Evolutionary conservation across 1,140 invertebrate species (phyloP), one percentile per base, ranked within the genome.

Genomic region (Bombus sibiricus): DNA sequence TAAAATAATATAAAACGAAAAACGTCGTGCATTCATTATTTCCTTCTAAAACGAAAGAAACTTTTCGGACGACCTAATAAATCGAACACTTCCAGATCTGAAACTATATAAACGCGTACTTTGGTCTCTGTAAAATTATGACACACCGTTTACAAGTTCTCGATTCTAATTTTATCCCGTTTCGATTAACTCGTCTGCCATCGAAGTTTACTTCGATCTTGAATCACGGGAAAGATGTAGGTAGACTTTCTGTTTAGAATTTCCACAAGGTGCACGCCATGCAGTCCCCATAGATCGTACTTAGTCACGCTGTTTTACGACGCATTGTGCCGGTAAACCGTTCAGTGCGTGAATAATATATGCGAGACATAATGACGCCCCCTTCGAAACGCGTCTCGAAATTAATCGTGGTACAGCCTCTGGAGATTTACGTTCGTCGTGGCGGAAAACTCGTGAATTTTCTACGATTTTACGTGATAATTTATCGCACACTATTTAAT

Each of bases 221-320:
- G 28, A 10, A 72, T 1, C 18, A 3, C 9, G 2, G 28, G 28
- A 72, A 72, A 72, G 15, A 72, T 15, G 69, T 22, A 12, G 64
- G 34, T 15, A 22, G 32, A 57, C 13, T 32, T 28, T 25, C 22
- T 25, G 47, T 12, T 41, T 22, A 28, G n/a, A 32, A n/a, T 9
- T 81, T 59, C 22, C 68, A 32, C 43, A 34, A 34, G 47, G 13
- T 32, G 47, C 25, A 53, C 32, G 13, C 66, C 2, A 18, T 12
- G 37, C 68, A 39, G 34, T 81, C 39, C 53, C 69, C 64, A 57
- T 62, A 74, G 69, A 81, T 81, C 32, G 53, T 73, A 43, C 37
- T 81, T 73, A 73, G 80, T 74, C 69, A 74, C 80, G 68, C 53
- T n/a, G 80, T 13, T 81, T 81, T 74, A 81, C 80, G 80, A 62